A percentile compares a stretch with the other conserved stretches of the same genome.
Evolutionary conservation across 2,888 invertebrate genomes (phyloP).

Genomic region (Agrochola lychnidis): DNA sequence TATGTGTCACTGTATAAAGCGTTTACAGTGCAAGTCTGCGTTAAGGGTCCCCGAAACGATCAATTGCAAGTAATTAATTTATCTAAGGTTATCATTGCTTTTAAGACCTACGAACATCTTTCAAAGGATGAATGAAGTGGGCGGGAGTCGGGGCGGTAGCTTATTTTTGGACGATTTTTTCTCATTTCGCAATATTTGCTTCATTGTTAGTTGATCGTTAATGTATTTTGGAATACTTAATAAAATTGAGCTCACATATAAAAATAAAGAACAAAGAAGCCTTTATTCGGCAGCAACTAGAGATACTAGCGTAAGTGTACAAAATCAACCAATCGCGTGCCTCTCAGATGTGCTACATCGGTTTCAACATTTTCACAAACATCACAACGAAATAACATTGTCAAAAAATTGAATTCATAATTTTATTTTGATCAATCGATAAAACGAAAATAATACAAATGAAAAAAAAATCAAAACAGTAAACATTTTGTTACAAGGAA

Average conservation of each 20-base stretch:
- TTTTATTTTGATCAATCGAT: constrained; percentile 77
- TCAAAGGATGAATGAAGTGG: not conserved
- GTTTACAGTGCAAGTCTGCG: not conserved
- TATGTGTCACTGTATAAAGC: not conserved
- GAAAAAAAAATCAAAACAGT: constrained; percentile 59
- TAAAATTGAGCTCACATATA: constrained; percentile 15
- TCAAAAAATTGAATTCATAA: constrained; percentile 69
- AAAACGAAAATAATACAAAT: constrained; percentile 69
- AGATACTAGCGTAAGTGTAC: constrained; percentile 16
- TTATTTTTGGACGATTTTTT: not conserved
- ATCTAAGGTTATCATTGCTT: not conserved
- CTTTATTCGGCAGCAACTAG: constrained; percentile 37
- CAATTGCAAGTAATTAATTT: not conserved
- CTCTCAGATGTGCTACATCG: not conserved
- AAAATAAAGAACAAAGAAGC: constrained; percentile 30
- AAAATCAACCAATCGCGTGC: constrained; percentile 28
- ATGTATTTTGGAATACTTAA: not conserved
- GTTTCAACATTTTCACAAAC: constrained; percentile 13
- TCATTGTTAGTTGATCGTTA: not conserved
- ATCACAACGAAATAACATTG: constrained; percentile 53
- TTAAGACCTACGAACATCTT: too few species aligned
- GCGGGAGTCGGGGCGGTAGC: too few species aligned
- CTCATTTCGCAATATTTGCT: not conserved
- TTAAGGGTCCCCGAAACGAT: too few species aligned
- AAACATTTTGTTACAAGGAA: constrained; percentile 49